Base-by-base conservation (phyloP, 2,797 vertebrate species). In the Poeciliopsis infans region DNA sequence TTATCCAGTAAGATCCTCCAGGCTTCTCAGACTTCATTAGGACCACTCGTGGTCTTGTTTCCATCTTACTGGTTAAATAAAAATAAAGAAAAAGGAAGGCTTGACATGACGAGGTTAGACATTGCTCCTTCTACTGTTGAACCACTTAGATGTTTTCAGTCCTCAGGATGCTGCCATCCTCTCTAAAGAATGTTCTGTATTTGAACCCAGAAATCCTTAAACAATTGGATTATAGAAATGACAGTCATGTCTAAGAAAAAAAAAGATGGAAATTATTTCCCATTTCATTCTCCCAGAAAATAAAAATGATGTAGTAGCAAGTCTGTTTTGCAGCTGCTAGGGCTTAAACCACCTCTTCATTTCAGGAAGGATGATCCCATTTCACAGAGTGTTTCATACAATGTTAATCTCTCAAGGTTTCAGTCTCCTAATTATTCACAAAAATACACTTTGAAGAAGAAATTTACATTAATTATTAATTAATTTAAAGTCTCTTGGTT, bases 61-160 rank as follows among this genome's bases (percentile, higher is more conserved):
- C 13, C 51, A 12, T 36, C 28, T 8, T 20, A 13, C n/a, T 28
- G 20, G 47, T 66, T 36, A 70, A 33, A 39, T 45, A 75, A 49
- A 46, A 82, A 83, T 78, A 86, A 79, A 86, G 74, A 66, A 83
- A 83, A 69, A 78, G 76, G 41, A 86, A 79, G 76, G 75, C 39
- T 72, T 71, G 46, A 72, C 66, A 76, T 76, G 80, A 76, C 53
- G 0, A n/a, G 53, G 53, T 55, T 90, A 88, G 69, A 78, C 84
- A 83, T 79, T 59, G n/a, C 78, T 36, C 82, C 79, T 86, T 87
- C 74, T 59, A 55, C 77, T 74, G 84, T 91, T 85, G 93, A 93
- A 84, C 87, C 79, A 86, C 73, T 86, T 15, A 46, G 88, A 84
- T 80, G 79, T 86, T 89, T 90, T 85, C 87, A 84, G 85, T 87